Base-by-base conservation (phyloP, 2,113 vertebrate species). In the Alligator mississippiensis region DNA sequence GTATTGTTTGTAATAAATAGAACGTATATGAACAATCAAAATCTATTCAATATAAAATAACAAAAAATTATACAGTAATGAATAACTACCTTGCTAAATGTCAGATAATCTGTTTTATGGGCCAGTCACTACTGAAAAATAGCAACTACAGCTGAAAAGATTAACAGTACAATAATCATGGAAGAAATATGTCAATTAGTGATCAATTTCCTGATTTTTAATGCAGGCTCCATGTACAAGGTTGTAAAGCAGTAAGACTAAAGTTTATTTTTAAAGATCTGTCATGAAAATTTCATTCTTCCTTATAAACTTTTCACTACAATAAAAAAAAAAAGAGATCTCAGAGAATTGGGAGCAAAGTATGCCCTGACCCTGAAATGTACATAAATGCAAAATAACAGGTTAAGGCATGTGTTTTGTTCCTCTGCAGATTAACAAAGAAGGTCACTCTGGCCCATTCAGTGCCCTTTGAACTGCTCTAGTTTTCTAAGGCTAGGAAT, bases 21-120 rank as follows among this genome's bases (percentile, higher is more conserved):
- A 90, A 76, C 54, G 89, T 93, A 85, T 82, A 86, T 90, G 91
- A 95, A 57, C 47, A 47, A 47, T 47, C 8, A 9, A 47, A 47
- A 47, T 82, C 88, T 63, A 95, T 19, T 27, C 92, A 93, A 86
- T 64, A 47, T 80, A 72, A 90, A 95, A 93, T 80, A 10, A 76
- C 83, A 66, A 62, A 77, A 80, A 80, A 80, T 38, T 85, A 90
- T 93, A 38, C 61, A 95, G 74, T 95, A 93, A 85, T 5, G 9
- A 89, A 93, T 93, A 88, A 74, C 54, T 93, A 68, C 82, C 79
- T 84, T 89, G 84, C 85, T 94, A 80, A 88, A 62, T 92, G 85
- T 92, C 82, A 88, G n/a, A 22, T 30, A 92, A 27, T 77, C 82
- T 0, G 58, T 93, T 93, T 90, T n/a, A 90, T 82, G 77, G 34